These are phyloP conservation scores for Apoda limacodes DNA, from an alignment of 2,888 invertebrate genomes.

Conservation along the genomic window DNA sequence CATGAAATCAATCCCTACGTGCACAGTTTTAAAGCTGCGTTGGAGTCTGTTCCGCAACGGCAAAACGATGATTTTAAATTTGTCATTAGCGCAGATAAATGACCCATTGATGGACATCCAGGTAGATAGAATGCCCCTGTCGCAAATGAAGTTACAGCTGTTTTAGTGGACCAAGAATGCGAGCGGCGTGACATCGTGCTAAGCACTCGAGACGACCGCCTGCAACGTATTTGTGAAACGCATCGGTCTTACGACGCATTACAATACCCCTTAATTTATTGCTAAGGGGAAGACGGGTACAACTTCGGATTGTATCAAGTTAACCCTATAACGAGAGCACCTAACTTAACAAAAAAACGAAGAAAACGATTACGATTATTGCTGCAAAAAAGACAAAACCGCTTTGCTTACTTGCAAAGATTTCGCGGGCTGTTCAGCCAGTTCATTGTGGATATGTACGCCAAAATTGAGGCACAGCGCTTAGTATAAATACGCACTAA, in stretches of 20 bases:
- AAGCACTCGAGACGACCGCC: slow-evolving; percentile 6
- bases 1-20: slow-evolving; percentile 16
- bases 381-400: too few relatives aligned
- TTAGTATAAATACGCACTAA: slow-evolving; percentile 15
- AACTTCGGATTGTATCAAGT: slow-evolving; percentile 13
- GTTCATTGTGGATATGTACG: slow-evolving; percentile 16
- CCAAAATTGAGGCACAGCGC: slow-evolving; percentile 17
- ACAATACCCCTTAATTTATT: slow-evolving; percentile 21
- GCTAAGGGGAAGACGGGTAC: slow-evolving; percentile 20
- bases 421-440: slow-evolving; percentile 6
- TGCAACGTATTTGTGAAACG: slow-evolving; percentile 16
- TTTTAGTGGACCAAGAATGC: slow-evolving; percentile 16
- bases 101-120: slow-evolving; percentile 11
- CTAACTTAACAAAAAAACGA: slow-evolving; percentile 8
- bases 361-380: too few relatives aligned
- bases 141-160: slow-evolving; percentile 18
- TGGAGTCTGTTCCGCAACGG: slow-evolving; percentile 11
- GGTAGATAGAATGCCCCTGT: slow-evolving; percentile 19
- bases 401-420: too few relatives aligned
- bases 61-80: slow-evolving; percentile 9
- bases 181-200: slow-evolving; percentile 17
- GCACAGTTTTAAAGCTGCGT: slow-evolving; percentile 15
- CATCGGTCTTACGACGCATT: too few relatives aligned
- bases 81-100: slow-evolving; percentile 15
- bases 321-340: slow-evolving; percentile 3